phyloP scores from a whole-genome alignment of 2,113 vertebrate genomes.

The Corvus hawaiiensis region DNA sequence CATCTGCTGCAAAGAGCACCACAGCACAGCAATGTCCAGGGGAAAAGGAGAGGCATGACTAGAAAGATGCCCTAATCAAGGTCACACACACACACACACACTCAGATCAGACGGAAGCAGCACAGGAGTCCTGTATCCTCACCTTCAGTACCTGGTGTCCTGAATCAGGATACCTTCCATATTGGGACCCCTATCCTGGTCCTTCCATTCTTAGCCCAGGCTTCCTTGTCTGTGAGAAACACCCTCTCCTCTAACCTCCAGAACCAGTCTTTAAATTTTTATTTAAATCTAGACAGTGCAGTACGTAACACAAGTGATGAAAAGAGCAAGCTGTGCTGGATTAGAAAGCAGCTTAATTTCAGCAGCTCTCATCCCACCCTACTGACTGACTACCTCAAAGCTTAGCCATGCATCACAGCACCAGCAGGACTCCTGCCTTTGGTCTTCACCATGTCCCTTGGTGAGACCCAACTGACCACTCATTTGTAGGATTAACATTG shows the following conservation, averaged over 20 bases:
- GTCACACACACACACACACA: neutral
- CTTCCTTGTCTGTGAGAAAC: neutral
- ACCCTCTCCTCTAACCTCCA: neutral
- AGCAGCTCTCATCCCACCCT: neutral
- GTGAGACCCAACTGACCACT: neutral
- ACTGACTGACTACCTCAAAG: neutral
- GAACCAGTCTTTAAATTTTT: neutral
- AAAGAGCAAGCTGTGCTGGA: neutral
- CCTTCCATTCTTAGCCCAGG: neutral
- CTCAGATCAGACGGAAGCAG: neutral
- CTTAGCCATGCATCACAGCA: neutral
- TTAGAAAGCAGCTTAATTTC: neutral
- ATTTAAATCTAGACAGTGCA: neutral
- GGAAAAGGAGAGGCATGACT: neutral
- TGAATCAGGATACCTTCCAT: neutral
- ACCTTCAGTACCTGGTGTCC: neutral
- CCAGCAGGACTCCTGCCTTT: neutral
- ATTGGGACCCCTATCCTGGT: neutral
- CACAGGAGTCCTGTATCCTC: accelerated
- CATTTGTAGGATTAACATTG: neutral
- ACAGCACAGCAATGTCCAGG: neutral
- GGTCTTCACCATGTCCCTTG: neutral
- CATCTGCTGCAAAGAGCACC: neutral
- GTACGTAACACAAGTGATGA: neutral
- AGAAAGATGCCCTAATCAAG: neutral